Evolutionary conservation across 2,888 invertebrate species (phyloP).

Genomic region (Balanococcus diminutus): DNA sequence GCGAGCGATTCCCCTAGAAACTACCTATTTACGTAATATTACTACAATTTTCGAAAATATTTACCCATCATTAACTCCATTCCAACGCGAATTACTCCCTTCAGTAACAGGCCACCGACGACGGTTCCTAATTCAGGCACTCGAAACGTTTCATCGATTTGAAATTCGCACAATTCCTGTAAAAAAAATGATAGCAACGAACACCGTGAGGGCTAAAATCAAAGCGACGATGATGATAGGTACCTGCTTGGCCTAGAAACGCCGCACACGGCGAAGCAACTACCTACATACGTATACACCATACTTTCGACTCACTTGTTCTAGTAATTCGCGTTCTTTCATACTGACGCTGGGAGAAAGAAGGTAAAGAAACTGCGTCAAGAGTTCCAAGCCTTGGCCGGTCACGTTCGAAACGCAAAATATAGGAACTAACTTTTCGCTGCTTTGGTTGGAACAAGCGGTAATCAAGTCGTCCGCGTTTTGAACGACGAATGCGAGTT

Average conservation of each 20-base stretch:
- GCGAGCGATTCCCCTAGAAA: too few relatives aligned
- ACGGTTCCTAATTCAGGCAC: conserved; percentile 83
- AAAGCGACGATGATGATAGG: too few relatives aligned
- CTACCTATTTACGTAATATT: too few relatives aligned
- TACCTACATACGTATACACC: too few relatives aligned
- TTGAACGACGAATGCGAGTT: conserved; percentile 69
- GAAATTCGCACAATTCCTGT: conserved; percentile 79
- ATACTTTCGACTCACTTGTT: conserved; percentile 67
- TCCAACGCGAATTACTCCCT: conserved; percentile 87
- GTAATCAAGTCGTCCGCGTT: conserved; percentile 76
- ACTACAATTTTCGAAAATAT: too few relatives aligned
- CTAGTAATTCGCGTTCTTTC: conserved; percentile 72
- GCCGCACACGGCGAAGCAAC: too few relatives aligned
- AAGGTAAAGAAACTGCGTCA: conserved; percentile 86
- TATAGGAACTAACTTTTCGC: conserved; percentile 74
- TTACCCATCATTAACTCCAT: conserved; percentile 74
- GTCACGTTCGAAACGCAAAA: conserved; percentile 90
- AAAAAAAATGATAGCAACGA: conserved; percentile 53
- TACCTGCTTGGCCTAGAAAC: too few relatives aligned
- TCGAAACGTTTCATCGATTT: conserved; percentile 92
- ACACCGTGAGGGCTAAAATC: too few relatives aligned
- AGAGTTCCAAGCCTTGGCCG: conserved; percentile 80
- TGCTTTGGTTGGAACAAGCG: conserved; percentile 72
- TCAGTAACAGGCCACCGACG: conserved; percentile 81
- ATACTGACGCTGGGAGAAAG: conserved; percentile 72